Evolutionary conservation across 2,888 invertebrate species (phyloP), one percentile per base, ranked within the genome.

Genomic region (Yponomeuta evonymella): DNA sequence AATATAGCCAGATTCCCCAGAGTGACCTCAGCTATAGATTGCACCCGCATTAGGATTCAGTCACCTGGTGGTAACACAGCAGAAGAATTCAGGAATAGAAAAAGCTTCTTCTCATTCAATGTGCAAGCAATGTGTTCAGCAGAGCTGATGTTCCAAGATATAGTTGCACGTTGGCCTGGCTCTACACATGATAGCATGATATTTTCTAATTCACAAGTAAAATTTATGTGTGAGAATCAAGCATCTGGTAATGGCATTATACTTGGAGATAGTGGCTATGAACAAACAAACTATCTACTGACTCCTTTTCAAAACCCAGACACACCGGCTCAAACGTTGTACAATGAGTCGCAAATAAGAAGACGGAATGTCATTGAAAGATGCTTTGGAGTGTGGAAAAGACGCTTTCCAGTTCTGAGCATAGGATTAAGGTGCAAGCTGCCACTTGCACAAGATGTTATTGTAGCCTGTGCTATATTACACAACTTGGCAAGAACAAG

Each of bases 311-410:
- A 68, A 11, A 69, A 72, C 15, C 73, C 74, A 58, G 43, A 23
- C 2, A 72, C 75, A 69, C 70, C 51, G 66, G 72, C 72, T 12
- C 30, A 75, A 36, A 48, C 48, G 62, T n/a, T 72, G 11, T 75
- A 72, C 65, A 75, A 75, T 72, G 72, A 58, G 11, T 66, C 71
- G 10, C 76, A 76, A 12, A 75, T 75, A 8, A 36, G 64, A 0
- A 75, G 75, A 0, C 70, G 75, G 43, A 77, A 77, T 48, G 43
- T 68, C 5, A 64, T 75, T 2, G 74, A 75, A 70, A 69, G 73
- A 62, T 74, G 74, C 66, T 74, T 75, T 72, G 73, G 74, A 12
- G 66, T 74, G 63, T 72, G 43, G 43, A 43, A 43, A 43, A 43
- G 43, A 43, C 43, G 6, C 43, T 43, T 43, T 43, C 36, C 43